Conservation (phyloP, 2,797 vertebrate species). For the Sebastes trivittatus region DNA sequence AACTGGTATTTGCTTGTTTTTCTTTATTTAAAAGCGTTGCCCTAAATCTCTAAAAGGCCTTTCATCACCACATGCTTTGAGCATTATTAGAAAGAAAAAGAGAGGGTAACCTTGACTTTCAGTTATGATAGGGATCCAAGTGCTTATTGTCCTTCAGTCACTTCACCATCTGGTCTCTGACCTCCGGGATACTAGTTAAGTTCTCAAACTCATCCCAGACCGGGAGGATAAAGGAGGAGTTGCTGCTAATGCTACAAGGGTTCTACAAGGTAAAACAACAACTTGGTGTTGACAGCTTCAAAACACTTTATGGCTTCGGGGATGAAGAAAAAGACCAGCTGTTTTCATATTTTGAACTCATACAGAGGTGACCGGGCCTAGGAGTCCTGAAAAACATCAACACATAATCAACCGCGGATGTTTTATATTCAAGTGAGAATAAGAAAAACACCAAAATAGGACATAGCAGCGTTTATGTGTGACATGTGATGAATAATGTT, state of each 20-base stretch:
- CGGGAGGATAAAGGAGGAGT: conserved; percentile 23
- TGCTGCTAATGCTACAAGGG: conserved; percentile 20
- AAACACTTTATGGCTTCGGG: conserved; percentile 48
- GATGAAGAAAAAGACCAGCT: conserved; percentile 7
- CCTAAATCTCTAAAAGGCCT: background rate
- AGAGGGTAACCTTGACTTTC: background rate
- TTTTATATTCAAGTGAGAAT: conserved; percentile 35
- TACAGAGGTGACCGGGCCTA: conserved; percentile 11
- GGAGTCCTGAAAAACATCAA: conserved; percentile 10
- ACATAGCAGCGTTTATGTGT: background rate
- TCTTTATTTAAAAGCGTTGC: background rate
- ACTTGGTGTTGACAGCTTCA: conserved; percentile 35
- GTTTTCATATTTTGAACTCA: conserved; percentile 37
- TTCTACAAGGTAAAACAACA: conserved; percentile 42
- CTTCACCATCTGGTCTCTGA: conserved; percentile 54
- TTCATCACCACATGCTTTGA: conserved; percentile 7
- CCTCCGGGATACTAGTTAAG: conserved; percentile 36
- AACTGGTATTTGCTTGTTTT: conserved; percentile 1
- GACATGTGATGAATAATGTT: conserved; percentile 16
- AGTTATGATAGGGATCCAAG: conserved; percentile 16
- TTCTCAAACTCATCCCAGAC: conserved; percentile 51
- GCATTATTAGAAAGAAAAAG: background rate
- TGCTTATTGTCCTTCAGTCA: conserved; percentile 4
- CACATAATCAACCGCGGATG: conserved; percentile 32
- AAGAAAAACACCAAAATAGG: conserved; percentile 14